Conservation (phyloP, 2,797 vertebrate genomes). For the Pseudocheirus occidentalis region DNA sequence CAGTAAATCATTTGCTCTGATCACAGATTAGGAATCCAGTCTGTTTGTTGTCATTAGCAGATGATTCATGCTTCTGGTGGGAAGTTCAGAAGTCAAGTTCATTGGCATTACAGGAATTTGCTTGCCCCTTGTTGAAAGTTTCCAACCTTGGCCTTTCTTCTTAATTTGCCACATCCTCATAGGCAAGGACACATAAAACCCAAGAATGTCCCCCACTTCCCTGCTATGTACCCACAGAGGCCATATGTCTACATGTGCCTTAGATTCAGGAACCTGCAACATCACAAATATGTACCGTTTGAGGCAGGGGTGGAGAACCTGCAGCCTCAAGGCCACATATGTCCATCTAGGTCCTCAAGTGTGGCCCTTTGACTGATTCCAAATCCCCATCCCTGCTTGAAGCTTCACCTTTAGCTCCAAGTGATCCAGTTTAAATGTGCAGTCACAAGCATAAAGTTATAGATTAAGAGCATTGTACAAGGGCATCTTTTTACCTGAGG, state of each 20-base stretch:
- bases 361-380: too few species aligned
- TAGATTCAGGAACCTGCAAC: not conserved
- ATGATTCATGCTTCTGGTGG: slow-evolving; percentile 51
- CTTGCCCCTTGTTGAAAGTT: slow-evolving; percentile 27
- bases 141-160: slow-evolving; percentile 41
- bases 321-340: too few species aligned
- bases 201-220: not conserved
- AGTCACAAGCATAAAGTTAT: not conserved
- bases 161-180: not conserved
- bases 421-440: not conserved
- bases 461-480: not conserved
- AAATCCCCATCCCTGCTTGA: too few species aligned
- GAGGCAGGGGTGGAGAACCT: too few species aligned
- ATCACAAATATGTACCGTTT: not conserved
- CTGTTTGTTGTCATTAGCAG: slow-evolving; percentile 44
- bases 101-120: slow-evolving; percentile 1
- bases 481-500: not conserved
- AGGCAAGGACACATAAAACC: slow-evolving; percentile 12
- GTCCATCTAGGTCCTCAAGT: too few species aligned
- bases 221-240: not conserved
- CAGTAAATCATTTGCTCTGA: slow-evolving; percentile 61
- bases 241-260: not conserved
- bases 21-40: slow-evolving; percentile 55
- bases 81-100: not conserved
- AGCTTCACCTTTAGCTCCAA: not conserved